Conservation (phyloP, 2,113 vertebrate genomes). For the Charadrius vociferus region DNA sequence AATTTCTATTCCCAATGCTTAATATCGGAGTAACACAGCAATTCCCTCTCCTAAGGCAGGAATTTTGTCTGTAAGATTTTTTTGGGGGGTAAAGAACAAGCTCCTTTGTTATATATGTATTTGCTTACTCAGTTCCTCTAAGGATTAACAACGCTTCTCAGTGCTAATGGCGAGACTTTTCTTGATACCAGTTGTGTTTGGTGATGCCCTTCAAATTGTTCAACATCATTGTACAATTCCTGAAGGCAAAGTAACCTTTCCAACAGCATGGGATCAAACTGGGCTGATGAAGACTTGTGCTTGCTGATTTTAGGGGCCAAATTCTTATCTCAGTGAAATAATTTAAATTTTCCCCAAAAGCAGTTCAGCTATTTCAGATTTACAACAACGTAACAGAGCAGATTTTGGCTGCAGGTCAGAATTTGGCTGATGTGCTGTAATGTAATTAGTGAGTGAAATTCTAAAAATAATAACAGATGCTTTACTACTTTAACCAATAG, state of each 20-base stretch:
- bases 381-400: not conserved
- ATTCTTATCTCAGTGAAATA: not conserved
- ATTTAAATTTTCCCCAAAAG: not conserved
- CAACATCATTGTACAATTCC: not conserved
- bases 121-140: not conserved
- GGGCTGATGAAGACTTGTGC: not conserved
- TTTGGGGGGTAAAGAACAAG: rapidly evolving
- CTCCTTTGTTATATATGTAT: not conserved
- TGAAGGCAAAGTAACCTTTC: not conserved
- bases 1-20: not conserved
- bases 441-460: not conserved
- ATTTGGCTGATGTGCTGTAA: not conserved
- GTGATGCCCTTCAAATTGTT: not conserved
- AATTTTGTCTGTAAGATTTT: not conserved
- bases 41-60: not conserved
- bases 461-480: constrained; percentile 21
- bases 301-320: not conserved
- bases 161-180: not conserved
- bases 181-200: not conserved
- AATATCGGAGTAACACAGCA: not conserved
- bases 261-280: not conserved
- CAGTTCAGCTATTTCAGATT: not conserved
- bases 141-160: not conserved
- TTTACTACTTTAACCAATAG: not conserved
- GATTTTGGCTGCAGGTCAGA: not conserved